phyloP scores from a whole-genome alignment of 2,797 vertebrate genomes.

The Scomberomorus guttatus region DNA sequence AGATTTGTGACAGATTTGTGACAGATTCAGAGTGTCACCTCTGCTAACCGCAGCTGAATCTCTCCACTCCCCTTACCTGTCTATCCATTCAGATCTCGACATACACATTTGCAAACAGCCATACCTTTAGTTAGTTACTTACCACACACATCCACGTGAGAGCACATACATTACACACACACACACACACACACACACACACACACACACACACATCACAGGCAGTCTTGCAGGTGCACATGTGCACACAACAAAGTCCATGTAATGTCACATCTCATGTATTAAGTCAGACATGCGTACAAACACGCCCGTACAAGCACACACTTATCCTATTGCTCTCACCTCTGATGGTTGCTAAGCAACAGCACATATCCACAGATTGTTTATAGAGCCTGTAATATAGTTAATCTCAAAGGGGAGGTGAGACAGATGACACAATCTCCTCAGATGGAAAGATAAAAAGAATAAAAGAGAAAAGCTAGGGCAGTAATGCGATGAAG shows the following conservation, averaged over 20 bases:
- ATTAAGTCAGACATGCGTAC: constrained; percentile 22
- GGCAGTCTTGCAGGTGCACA: constrained; percentile 10
- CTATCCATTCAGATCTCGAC: constrained; percentile 1
- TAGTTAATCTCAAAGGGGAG: constrained; percentile 70
- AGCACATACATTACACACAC: neutral
- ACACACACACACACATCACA: neutral
- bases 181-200: neutral
- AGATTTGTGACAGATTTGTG: neutral
- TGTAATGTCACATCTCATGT: constrained; percentile 43
- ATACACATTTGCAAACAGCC: neutral
- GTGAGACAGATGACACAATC: constrained; percentile 65
- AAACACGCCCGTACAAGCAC: neutral
- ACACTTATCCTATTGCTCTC: constrained; percentile 62
- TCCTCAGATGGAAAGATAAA: constrained; percentile 59
- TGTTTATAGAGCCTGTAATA: constrained; percentile 82
- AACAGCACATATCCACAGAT: constrained; percentile 83
- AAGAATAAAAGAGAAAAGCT: constrained; percentile 43
- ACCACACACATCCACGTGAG: no score
- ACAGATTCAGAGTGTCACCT: constrained; percentile 19
- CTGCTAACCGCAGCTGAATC: constrained; percentile 1
- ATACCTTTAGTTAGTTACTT: neutral
- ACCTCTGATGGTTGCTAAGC: constrained; percentile 78
- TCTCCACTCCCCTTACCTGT: neutral
- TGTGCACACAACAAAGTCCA: constrained; percentile 3
- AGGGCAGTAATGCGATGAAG: constrained; percentile 32